These are phyloP conservation scores for Himalopsyche phryganea DNA, from an alignment of 1,140 invertebrate genomes.

Conservation along the genomic window DNA sequence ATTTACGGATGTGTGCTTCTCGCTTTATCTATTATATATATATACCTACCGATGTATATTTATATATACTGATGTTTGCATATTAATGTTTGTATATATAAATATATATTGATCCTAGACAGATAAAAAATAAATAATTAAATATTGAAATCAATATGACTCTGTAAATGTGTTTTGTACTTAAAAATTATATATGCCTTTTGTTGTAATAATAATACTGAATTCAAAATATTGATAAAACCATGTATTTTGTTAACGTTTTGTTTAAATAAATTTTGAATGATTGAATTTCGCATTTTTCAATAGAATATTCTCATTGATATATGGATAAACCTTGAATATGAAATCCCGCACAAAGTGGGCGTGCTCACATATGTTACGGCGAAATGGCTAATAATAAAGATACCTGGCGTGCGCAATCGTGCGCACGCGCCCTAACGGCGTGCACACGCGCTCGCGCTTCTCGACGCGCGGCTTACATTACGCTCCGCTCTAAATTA, in stretches of 20 bases:
- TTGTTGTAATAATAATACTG: slow-evolving; percentile 12
- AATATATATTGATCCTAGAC: slow-evolving; percentile 1
- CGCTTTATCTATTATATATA: slow-evolving; percentile 13
- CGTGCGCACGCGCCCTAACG: neutral
- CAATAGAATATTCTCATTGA: slow-evolving; percentile 22
- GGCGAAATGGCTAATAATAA: neutral
- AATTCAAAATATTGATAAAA: slow-evolving; percentile 16
- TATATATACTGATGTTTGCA: slow-evolving; percentile 9
- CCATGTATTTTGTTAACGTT: slow-evolving; percentile 22
- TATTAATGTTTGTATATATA: neutral
- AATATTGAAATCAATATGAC: neutral
- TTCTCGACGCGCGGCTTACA: slow-evolving; percentile 3
- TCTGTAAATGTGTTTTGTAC: slow-evolving; percentile 21
- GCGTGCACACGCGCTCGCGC: slow-evolving; percentile 16
- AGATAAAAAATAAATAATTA: slow-evolving; percentile 7
- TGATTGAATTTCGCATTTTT: slow-evolving; percentile 30
- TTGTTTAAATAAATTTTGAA: slow-evolving; percentile 30
- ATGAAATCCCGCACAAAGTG: neutral
- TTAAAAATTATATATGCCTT: slow-evolving; percentile 12
- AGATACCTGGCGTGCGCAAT: neutral
- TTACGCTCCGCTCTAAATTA: slow-evolving; percentile 19
- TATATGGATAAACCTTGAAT: slow-evolving; percentile 14
- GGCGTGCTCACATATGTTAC: slow-evolving; percentile 3
- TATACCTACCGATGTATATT: slow-evolving; percentile 6
- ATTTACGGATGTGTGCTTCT: slow-evolving; percentile 8